Percentiles rank a stretch among this genome's conserved stretches.
phyloP scores from a whole-genome alignment of 2,888 invertebrate species.

The Podabrus alpinus region DNA sequence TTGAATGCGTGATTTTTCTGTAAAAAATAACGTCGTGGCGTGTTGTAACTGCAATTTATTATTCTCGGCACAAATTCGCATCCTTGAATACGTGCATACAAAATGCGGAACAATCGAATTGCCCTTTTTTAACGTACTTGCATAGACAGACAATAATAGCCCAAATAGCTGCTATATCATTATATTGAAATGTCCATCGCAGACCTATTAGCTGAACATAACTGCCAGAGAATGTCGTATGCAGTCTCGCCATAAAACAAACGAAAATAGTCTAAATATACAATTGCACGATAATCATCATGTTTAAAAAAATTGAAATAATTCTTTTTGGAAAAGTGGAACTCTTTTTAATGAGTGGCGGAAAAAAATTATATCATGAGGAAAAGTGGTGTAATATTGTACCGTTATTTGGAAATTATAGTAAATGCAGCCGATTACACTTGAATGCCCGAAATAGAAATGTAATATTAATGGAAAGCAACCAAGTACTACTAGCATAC shows the following conservation, averaged over 20 bases:
- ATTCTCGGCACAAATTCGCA: slow-evolving; percentile 42
- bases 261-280: slow-evolving; percentile 41
- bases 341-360: not conserved
- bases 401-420: not conserved
- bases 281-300: slow-evolving; percentile 1
- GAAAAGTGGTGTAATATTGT: too few species aligned
- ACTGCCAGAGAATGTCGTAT: slow-evolving; percentile 50
- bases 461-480: slow-evolving; percentile 27
- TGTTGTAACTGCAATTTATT: slow-evolving; percentile 40
- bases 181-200: slow-evolving; percentile 53
- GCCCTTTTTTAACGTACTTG: slow-evolving; percentile 37
- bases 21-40: slow-evolving; percentile 33
- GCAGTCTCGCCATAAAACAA: slow-evolving; percentile 49
- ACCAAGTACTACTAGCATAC: slow-evolving; percentile 27
- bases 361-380: too few species aligned
- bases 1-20: slow-evolving; percentile 30
- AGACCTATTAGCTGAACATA: slow-evolving; percentile 50
- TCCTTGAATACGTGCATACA: slow-evolving; percentile 41
- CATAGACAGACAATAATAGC: slow-evolving; percentile 39
- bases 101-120: slow-evolving; percentile 40
- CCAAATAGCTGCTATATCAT: slow-evolving; percentile 43
- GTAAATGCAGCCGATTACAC: not conserved
- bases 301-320: not conserved
- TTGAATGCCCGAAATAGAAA: not conserved
- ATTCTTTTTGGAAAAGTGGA: not conserved